phyloP scores from a whole-genome alignment of 23 tunicate genomes.

The Corella eumyota region DNA sequence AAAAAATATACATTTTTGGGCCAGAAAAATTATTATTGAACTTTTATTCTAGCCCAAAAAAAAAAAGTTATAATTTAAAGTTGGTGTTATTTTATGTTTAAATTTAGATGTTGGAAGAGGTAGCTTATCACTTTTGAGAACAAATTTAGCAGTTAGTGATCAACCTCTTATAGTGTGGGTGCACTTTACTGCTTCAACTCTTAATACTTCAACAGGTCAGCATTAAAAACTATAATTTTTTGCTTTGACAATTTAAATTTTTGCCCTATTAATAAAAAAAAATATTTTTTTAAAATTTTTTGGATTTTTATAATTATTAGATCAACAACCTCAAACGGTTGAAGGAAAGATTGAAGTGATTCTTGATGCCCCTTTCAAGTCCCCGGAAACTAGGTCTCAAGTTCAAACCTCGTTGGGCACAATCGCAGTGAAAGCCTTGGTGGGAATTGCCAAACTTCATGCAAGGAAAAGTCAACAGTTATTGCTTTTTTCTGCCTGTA shows the following conservation, averaged over 20 bases:
- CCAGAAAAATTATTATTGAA: too few species aligned
- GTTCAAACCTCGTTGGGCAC: conserved; percentile 33
- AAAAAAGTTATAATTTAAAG: too few species aligned
- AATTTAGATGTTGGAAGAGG: conserved; percentile 17
- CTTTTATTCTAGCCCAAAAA: too few species aligned
- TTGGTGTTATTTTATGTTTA: neutral
- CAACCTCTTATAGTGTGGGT: conserved; percentile 50
- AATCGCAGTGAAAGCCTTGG: conserved; percentile 14
- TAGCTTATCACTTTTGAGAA: conserved; percentile 20
- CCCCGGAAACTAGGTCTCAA: conserved; percentile 6
- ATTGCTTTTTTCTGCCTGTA: conserved; percentile 23
- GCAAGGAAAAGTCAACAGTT: conserved; percentile 47
- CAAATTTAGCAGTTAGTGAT: conserved; percentile 14
- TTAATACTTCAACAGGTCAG: conserved; percentile 5
- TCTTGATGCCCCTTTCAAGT: conserved; percentile 31
- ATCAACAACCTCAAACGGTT: conserved; percentile 33
- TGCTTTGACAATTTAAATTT: too few species aligned
- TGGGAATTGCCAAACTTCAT: conserved; percentile 65
- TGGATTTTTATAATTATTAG: conserved; percentile 3
- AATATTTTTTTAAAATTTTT: neutral
- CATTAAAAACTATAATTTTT: too few species aligned
- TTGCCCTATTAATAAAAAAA: too few species aligned
- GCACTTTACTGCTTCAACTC: conserved; percentile 30
- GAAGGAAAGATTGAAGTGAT: conserved; percentile 48
- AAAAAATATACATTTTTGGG: too few species aligned